Evolutionary conservation across 2,888 invertebrate species (phyloP).

Genomic region (Panopea generosa): DNA sequence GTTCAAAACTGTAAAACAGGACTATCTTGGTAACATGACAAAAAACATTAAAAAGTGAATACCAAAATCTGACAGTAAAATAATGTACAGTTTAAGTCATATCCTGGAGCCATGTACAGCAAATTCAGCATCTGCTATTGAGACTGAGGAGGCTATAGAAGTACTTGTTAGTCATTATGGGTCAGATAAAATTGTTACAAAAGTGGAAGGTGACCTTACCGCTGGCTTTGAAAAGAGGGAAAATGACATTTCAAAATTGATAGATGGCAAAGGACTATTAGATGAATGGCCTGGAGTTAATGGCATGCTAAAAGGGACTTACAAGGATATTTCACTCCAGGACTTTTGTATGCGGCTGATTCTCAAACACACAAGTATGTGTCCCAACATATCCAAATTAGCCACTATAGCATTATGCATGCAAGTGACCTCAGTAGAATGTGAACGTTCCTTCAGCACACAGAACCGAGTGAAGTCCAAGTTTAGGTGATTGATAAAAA

Average conservation of each 20-base stretch:
- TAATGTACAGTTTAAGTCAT: conserved; percentile 20
- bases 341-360: conserved; percentile 27
- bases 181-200: conserved; percentile 11
- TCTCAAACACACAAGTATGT: too few relatives aligned
- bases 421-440: too few relatives aligned
- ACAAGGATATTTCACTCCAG: not conserved
- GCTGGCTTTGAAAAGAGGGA: conserved; percentile 3
- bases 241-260: conserved; percentile 1
- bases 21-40: conserved; percentile 7
- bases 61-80: conserved; percentile 17
- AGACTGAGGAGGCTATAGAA: conserved; percentile 7
- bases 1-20: conserved; percentile 11
- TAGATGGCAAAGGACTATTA: conserved; percentile 11
- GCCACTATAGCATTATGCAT: too few relatives aligned
- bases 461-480: too few relatives aligned
- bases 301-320: conserved; percentile 26
- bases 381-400: too few relatives aligned
- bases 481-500: too few relatives aligned
- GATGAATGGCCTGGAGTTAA: conserved; percentile 12
- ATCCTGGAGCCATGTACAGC: conserved; percentile 20
- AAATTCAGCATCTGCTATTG: not conserved
- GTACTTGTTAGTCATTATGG: conserved; percentile 21
- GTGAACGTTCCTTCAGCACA: too few relatives aligned
- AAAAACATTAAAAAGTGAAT: conserved; percentile 38
- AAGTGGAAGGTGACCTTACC: conserved; percentile 18